phyloP scores from a whole-genome alignment of 2,113 vertebrate genomes.

The Myotis brandtii region DNA sequence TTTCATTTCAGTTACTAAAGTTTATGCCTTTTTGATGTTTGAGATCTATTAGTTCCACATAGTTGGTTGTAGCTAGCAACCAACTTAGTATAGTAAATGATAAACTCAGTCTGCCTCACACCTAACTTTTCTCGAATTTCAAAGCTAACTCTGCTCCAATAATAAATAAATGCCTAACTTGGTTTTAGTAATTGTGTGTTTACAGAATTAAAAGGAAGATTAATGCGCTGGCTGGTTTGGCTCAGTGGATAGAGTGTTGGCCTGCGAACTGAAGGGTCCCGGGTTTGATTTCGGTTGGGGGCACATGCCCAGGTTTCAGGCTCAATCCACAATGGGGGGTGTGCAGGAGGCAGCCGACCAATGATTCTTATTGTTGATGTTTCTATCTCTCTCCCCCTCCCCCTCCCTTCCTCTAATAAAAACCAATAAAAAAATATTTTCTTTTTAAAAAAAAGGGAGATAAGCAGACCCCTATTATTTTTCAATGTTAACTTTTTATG shows the following conservation, averaged over 20 bases:
- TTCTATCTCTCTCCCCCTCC: too few species aligned
- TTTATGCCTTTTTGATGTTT: slow-evolving; percentile 53
- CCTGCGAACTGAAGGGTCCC: too few species aligned
- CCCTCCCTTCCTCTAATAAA: too few species aligned
- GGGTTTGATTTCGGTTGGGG: too few species aligned
- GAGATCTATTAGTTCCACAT: not conserved
- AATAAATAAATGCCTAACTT: slow-evolving; percentile 42
- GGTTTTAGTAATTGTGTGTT: not conserved
- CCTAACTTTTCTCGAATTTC: slow-evolving; percentile 51
- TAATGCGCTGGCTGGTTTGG: not conserved
- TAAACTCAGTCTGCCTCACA: not conserved
- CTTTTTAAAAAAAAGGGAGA: not conserved
- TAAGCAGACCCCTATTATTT: not conserved
- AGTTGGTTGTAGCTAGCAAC: not conserved
- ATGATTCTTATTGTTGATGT: too few species aligned
- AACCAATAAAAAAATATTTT: too few species aligned
- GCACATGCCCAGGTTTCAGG: too few species aligned
- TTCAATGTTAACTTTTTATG: slow-evolving; percentile 51
- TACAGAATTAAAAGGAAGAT: slow-evolving; percentile 42
- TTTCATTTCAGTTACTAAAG: slow-evolving; percentile 39
- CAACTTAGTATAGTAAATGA: not conserved
- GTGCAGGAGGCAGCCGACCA: too few species aligned
- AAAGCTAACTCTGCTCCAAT: not conserved
- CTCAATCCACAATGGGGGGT: too few species aligned
- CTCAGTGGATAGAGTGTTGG: too few species aligned